Base-by-base conservation (phyloP, 2,113 vertebrate genomes). In the Toxostoma redivivum region DNA sequence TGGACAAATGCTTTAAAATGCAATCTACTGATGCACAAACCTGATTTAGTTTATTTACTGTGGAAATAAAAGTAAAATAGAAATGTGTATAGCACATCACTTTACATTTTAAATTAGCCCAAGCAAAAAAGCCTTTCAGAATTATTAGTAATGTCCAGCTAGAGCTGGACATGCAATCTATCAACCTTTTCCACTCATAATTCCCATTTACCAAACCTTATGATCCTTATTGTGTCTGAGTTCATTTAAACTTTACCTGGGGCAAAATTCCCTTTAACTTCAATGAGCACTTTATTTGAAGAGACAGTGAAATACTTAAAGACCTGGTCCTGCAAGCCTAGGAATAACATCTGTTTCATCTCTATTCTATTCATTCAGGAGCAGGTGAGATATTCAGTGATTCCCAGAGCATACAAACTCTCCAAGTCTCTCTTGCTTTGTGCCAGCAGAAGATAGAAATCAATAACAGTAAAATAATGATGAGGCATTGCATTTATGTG, bases 391-490 rank as follows among this genome's bases (percentile, higher is more conserved):
- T 65, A 91, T 45, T 84, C 90, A 92, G 57, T 21, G 60, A 90
- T 69, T 93, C 82, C 51, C 76, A 84, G 35, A 65, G 90, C 56
- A 64, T 53, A 81, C n/a, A 65, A 83, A 81, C 64, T 76, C 76
- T 81, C 25, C 22, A 81, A 92, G 25, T 18, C 60, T 86, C 67
- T 77, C 76, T 78, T 71, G 79, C 31, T 92, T 69, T 86, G 42
- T 84, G 60, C 82, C 82, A 94, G 54, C 16, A 80, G 56, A 90
- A 95, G 82, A 44, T 28, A 81, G 64, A 92, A 95, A 95, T 96
- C 93, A 90, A 54, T 97, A 94, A 83, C 50, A 88, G 72, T 94
- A 74, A 93, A 97, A 95, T 90, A 93, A 93, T 90, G 56, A 96
- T 92, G 60, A 90, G 61, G 69, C n/a, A 35, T 28, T 53, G 25